Evolutionary conservation across 92 coral and sea anemone species (phyloP).

Genomic region (Siderastrea siderea): DNA sequence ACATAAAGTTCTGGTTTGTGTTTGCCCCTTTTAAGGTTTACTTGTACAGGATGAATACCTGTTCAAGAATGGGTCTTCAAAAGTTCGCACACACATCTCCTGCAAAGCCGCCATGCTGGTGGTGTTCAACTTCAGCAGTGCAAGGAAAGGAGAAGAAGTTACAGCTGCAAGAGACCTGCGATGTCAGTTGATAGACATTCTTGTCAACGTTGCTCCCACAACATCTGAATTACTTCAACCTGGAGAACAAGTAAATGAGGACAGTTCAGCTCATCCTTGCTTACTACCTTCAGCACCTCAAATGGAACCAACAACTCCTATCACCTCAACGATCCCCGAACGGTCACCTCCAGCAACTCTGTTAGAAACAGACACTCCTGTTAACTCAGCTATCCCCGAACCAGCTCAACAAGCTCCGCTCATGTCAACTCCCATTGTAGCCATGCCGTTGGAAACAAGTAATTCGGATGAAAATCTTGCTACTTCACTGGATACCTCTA

Average conservation of each 20-base stretch:
- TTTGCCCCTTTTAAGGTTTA: background rate
- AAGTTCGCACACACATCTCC: constrained; percentile 22
- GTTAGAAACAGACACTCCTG: too few relatives aligned
- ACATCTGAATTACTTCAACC: constrained; percentile 3
- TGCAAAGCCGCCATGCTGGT: background rate
- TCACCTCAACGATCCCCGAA: background rate
- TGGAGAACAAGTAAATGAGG: background rate
- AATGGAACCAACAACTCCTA: background rate
- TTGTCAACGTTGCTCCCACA: background rate
- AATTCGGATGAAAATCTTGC: too few relatives aligned
- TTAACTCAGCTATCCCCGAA: background rate
- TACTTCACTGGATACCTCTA: too few relatives aligned
- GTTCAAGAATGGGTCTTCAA: background rate
- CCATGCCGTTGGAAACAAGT: too few relatives aligned
- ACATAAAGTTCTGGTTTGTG: too few relatives aligned
- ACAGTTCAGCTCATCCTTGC: background rate
- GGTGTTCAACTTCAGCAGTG: background rate
- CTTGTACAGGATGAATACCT: constrained; percentile 2
- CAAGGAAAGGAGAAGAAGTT: background rate
- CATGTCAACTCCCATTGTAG: too few relatives aligned
- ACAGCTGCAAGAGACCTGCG: constrained; percentile 33
- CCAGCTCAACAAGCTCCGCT: background rate
- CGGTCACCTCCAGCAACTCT: background rate
- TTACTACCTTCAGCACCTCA: too few relatives aligned
- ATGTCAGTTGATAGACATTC: constrained; percentile 22